Conservation (phyloP, 2,113 vertebrate genomes). For the Gila orcuttii region DNA sequence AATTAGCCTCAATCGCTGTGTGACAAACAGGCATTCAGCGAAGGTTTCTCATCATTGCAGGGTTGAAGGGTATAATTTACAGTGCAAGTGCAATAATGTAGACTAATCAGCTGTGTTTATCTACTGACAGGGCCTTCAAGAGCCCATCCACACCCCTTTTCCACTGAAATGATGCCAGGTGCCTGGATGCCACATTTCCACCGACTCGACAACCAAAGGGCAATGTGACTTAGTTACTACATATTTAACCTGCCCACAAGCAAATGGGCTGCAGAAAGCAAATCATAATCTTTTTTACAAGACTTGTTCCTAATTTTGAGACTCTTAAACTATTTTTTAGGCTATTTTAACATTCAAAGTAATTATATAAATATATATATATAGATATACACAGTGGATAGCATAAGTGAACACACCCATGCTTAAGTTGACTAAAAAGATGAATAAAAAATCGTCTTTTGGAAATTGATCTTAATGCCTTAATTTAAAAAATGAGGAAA, state of each 20-base stretch:
- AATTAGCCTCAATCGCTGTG: conserved; percentile 32
- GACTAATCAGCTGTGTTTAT: conserved; percentile 34
- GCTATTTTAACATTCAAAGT: background rate
- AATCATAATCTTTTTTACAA: no score
- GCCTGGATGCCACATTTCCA: background rate
- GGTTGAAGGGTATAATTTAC: conserved; percentile 27
- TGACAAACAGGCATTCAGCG: conserved; percentile 29
- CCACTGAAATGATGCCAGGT: background rate
- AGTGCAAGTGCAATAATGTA: conserved; percentile 5
- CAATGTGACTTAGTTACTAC: background rate
- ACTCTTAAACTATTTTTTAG: background rate
- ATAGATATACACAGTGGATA: no score
- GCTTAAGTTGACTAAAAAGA: no score
- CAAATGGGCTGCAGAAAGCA: background rate
- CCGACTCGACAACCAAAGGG: background rate
- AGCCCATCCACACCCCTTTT: conserved; percentile 13
- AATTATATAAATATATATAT: background rate
- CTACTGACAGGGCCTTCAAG: background rate
- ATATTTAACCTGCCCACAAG: background rate
- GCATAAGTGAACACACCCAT: no score
- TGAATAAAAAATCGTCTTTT: no score
- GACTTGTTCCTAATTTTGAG: background rate
- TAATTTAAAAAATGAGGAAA: no score
- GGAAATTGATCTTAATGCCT: no score
- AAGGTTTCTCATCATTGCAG: conserved; percentile 20